A percentile compares a stretch with the other conserved stretches of the same genome.
Evolutionary conservation across 2,113 vertebrate genomes (phyloP).

Genomic region (Sardina pilchardus): DNA sequence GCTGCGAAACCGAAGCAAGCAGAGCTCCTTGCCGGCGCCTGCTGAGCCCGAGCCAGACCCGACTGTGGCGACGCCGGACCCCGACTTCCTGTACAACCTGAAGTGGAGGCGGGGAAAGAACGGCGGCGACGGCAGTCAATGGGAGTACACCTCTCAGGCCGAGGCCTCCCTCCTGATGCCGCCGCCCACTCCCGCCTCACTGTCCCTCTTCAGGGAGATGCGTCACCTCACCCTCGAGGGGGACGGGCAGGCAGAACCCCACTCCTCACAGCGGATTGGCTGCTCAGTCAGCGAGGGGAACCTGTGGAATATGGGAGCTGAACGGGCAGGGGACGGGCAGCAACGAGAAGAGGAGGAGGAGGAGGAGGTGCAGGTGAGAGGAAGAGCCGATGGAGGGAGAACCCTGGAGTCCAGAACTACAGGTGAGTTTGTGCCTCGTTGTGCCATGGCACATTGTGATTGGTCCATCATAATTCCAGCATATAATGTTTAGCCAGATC

Average conservation of each 20-base stretch:
- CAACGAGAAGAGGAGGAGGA: constrained; percentile 46
- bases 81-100: constrained; percentile 76
- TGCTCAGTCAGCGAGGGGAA: constrained; percentile 61
- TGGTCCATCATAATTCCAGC: background rate
- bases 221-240: constrained; percentile 78
- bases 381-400: constrained; percentile 73
- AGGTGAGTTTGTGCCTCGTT: constrained; percentile 59
- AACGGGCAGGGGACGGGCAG: constrained; percentile 48
- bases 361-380: constrained; percentile 66
- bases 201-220: constrained; percentile 76
- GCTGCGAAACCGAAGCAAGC: constrained; percentile 80
- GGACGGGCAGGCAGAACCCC: constrained; percentile 56
- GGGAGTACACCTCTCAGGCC: constrained; percentile 75
- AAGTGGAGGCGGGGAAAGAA: constrained; percentile 68
- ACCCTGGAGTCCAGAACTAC: constrained; percentile 66
- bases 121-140: constrained; percentile 60
- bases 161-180: constrained; percentile 65
- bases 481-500: background rate
- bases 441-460: too few species aligned
- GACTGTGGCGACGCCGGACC: constrained; percentile 69
- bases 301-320: constrained; percentile 53
- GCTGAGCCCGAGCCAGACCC: constrained; percentile 69
- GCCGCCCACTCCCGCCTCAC: constrained; percentile 71
- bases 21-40: constrained; percentile 55
- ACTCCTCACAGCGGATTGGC: constrained; percentile 60